A percentile compares a stretch with the other conserved stretches of the same genome.
phyloP scores from a whole-genome alignment of 35 echinoderm and acorn worm species.

The Diadema setosum region DNA sequence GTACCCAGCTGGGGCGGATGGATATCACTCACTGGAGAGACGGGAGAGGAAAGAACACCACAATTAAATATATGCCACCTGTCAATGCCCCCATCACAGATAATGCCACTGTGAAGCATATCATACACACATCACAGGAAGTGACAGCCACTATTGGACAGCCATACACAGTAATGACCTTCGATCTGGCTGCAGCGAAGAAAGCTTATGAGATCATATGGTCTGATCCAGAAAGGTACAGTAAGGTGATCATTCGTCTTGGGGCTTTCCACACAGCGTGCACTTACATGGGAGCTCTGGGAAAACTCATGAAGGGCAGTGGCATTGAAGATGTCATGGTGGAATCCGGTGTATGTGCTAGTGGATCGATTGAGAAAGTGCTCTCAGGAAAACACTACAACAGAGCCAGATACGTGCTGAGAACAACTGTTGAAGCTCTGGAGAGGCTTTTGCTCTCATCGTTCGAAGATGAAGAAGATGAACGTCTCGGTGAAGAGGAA shows the following conservation, averaged over 20 bases:
- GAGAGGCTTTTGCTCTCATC: constrained; percentile 37
- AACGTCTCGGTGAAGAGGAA: constrained; percentile 36
- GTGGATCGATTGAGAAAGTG: constrained; percentile 39
- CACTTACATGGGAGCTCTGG: constrained; percentile 60
- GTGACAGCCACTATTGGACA: constrained; percentile 50
- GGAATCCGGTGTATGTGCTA: constrained; percentile 47
- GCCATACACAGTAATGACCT: constrained; percentile 43
- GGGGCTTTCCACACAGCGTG: constrained; percentile 63
- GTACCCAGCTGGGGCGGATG: constrained; percentile 28
- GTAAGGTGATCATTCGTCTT: constrained; percentile 46
- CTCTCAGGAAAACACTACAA: constrained; percentile 55
- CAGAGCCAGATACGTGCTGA: constrained; percentile 19
- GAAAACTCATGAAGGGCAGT: constrained; percentile 56
- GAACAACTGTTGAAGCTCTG: constrained; percentile 38
- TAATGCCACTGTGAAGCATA: constrained; percentile 54
- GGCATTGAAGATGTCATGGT: constrained; percentile 30
- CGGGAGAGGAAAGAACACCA: not conserved
- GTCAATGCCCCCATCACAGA: constrained; percentile 56
- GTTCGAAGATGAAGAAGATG: constrained; percentile 6
- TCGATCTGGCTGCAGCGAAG: constrained; percentile 56
- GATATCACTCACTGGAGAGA: not conserved
- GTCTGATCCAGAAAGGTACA: constrained; percentile 21
- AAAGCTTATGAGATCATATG: constrained; percentile 54
- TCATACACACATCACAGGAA: constrained; percentile 41
- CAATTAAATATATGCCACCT: constrained; percentile 33